A percentile compares a stretch with the other conserved stretches of the same genome.
These are phyloP conservation scores for Megaustenia siamemsis DNA, from an alignment of 2,888 invertebrate genomes.

Conservation along the genomic window DNA sequence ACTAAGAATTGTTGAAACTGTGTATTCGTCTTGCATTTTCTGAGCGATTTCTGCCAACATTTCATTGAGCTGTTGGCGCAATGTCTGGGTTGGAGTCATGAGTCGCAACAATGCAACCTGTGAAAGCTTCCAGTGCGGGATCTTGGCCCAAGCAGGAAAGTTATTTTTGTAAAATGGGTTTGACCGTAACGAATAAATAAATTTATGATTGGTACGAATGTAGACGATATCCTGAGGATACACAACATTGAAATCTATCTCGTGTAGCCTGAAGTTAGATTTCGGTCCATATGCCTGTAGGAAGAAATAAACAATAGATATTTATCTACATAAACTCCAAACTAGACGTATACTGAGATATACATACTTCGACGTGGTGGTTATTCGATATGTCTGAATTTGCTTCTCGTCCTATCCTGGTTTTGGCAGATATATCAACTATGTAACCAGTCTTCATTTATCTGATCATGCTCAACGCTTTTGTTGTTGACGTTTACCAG, in stretches of 20 bases:
- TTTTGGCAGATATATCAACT: too few species aligned
- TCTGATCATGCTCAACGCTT: too few species aligned
- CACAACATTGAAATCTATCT: conserved; percentile 50
- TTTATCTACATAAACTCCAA: not conserved
- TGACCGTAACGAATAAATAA: not conserved
- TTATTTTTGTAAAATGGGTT: conserved; percentile 38
- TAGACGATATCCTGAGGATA: conserved; percentile 58
- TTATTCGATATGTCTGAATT: too few species aligned
- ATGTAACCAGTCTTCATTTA: too few species aligned
- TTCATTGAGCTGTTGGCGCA: conserved; percentile 43
- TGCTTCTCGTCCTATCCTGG: too few species aligned
- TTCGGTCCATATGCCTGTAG: conserved; percentile 23
- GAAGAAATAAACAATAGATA: too few species aligned
- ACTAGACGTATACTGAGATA: not conserved
- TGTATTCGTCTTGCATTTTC: conserved; percentile 30
- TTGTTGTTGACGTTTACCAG: too few species aligned
- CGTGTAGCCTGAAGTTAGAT: conserved; percentile 6
- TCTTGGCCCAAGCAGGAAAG: conserved; percentile 53
- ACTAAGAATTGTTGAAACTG: not conserved
- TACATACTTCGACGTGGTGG: too few species aligned
- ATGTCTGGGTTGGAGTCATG: conserved; percentile 49
- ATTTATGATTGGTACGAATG: conserved; percentile 53
- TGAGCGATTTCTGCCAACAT: conserved; percentile 36
- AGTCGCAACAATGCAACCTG: conserved; percentile 50
- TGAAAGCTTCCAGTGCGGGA: conserved; percentile 21